phyloP scores from a whole-genome alignment of 1,140 invertebrate species.

The Teleogryllus occipitalis region DNA sequence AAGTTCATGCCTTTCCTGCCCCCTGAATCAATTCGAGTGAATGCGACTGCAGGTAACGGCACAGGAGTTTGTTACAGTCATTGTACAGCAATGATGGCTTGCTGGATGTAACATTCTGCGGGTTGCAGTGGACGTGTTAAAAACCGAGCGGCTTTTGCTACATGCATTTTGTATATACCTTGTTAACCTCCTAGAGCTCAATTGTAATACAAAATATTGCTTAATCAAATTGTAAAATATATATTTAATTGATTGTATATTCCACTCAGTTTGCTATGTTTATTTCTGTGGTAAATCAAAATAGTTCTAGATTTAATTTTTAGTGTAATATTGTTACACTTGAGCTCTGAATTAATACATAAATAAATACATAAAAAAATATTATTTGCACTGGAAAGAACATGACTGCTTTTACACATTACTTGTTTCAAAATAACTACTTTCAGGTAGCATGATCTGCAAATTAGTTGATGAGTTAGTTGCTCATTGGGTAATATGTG shows the following conservation, averaged over 20 bases:
- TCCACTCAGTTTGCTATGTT: background rate
- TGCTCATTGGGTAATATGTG: too few relatives aligned
- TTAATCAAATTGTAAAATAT: background rate
- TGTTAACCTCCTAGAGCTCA: background rate
- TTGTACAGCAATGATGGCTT: background rate
- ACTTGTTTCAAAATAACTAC: too few relatives aligned
- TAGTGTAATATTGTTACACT: too few relatives aligned
- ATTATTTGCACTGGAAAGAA: too few relatives aligned
- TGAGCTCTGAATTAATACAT: too few relatives aligned
- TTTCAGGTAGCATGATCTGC: too few relatives aligned
- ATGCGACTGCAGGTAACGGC: background rate
- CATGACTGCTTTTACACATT: too few relatives aligned
- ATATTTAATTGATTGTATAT: background rate
- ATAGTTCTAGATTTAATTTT: background rate
- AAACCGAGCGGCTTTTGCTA: background rate
- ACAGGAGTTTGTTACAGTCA: background rate
- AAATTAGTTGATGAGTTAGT: too few relatives aligned
- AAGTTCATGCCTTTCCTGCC: background rate
- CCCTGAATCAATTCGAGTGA: background rate
- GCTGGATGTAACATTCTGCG: background rate
- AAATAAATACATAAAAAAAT: too few relatives aligned
- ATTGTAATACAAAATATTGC: background rate
- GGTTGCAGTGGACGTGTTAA: background rate
- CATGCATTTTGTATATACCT: constrained; percentile 2
- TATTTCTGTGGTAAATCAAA: background rate